Evolutionary conservation across 2,888 invertebrate genomes (phyloP).

Genomic region (Leptodirus hochenwartii): DNA sequence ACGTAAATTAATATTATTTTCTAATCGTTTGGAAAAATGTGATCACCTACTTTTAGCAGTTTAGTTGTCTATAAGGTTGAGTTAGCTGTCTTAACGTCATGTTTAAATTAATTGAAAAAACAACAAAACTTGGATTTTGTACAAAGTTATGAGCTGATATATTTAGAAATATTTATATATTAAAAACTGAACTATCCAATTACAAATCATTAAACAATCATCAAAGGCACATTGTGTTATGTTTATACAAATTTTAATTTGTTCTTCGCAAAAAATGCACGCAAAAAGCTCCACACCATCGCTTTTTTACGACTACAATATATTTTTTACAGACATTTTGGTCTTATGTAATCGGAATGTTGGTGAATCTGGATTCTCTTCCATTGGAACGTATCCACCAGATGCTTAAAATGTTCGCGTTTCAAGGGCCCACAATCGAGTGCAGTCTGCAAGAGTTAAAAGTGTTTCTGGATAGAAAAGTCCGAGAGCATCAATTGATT

Average conservation of each 20-base stretch:
- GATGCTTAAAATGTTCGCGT: slow-evolving; percentile 93
- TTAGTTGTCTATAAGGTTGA: slow-evolving; percentile 6
- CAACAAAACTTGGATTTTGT: too few species aligned
- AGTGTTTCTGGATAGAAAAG: slow-evolving; percentile 82
- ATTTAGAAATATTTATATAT: too few species aligned
- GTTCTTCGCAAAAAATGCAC: too few species aligned
- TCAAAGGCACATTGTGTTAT: too few species aligned
- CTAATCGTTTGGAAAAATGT: neutral
- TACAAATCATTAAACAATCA: too few species aligned
- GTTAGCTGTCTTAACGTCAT: too few species aligned
- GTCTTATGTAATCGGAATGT: slow-evolving; percentile 95
- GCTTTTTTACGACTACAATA: too few species aligned
- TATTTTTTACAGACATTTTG: slow-evolving; percentile 54
- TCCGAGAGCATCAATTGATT: slow-evolving; percentile 72
- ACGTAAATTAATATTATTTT: slow-evolving; percentile 3
- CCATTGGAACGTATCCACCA: slow-evolving; percentile 86
- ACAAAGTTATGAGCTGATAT: too few species aligned
- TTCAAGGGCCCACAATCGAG: slow-evolving; percentile 76
- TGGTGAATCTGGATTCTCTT: slow-evolving; percentile 83
- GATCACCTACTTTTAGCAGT: slow-evolving; percentile 4
- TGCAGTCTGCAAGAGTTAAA: slow-evolving; percentile 76
- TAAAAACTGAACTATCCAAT: too few species aligned
- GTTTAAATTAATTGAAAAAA: too few species aligned
- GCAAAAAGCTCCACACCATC: too few species aligned
- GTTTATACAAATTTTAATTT: too few species aligned